Percentiles rank a stretch among this genome's conserved stretches.
Conservation (phyloP, 2,888 invertebrate species). For the Lochmaea capreae region DNA sequence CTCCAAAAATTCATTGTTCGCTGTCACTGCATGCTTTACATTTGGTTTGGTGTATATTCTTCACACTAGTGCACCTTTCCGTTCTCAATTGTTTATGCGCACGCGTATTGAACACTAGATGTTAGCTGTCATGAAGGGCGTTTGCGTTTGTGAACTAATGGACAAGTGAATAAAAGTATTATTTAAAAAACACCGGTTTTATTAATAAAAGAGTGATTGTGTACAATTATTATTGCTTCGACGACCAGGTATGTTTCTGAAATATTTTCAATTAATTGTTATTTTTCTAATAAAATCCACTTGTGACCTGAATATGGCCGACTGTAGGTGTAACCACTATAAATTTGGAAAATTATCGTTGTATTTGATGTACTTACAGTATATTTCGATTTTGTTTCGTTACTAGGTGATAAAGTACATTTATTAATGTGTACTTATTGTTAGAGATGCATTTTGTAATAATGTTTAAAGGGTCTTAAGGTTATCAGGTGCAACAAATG, state of each 20-base stretch:
- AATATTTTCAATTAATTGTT: constrained; percentile 24
- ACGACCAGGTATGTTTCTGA: constrained; percentile 41
- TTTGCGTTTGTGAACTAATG: constrained; percentile 55
- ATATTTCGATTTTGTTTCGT: constrained; percentile 10
- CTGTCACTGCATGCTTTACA: not conserved
- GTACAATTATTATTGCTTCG: constrained; percentile 44
- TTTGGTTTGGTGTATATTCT: constrained; percentile 30
- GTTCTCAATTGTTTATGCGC: constrained; percentile 42
- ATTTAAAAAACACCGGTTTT: constrained; percentile 40
- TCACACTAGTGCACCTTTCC: constrained; percentile 11
- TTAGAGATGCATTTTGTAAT: constrained; percentile 21
- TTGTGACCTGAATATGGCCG: constrained; percentile 51
- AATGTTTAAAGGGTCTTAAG: constrained; percentile 38
- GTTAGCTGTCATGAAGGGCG: constrained; percentile 60
- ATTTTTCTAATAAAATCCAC: constrained; percentile 23
- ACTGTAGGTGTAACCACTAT: constrained; percentile 52
- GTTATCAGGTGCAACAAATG: constrained; percentile 35
- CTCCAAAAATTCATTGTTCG: not conserved
- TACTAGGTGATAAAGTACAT: not conserved
- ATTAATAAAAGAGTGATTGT: constrained; percentile 47
- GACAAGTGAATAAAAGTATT: constrained; percentile 46
- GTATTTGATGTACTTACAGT: not conserved
- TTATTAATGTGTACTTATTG: not conserved
- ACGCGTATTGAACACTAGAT: constrained; percentile 47
- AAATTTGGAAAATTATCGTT: constrained; percentile 36